Evolutionary conservation across 2,797 vertebrate genomes (phyloP).

Genomic region (Antrozous pallidus): DNA sequence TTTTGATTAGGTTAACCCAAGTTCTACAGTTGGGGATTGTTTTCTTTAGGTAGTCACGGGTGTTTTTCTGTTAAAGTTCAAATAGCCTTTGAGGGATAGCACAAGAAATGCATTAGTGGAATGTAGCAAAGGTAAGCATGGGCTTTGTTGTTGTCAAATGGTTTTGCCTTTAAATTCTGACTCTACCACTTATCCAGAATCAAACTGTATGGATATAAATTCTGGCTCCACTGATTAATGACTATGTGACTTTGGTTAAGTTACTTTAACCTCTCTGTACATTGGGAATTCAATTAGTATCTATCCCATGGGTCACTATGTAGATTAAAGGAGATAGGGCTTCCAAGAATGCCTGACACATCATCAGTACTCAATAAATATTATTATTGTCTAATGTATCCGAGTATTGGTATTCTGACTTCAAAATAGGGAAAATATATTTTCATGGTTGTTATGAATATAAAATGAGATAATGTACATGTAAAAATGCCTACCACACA

Average conservation of each 20-base stretch:
- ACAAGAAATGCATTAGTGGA: not conserved
- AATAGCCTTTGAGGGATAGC: not conserved
- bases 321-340: not conserved
- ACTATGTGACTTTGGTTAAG: not conserved
- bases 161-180: slow-evolving; percentile 9
- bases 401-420: not conserved
- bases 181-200: not conserved
- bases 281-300: not conserved
- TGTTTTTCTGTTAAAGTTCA: not conserved
- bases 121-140: not conserved
- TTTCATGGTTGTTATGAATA: not conserved
- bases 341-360: not conserved
- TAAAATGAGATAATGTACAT: not conserved
- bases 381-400: slow-evolving; percentile 17
- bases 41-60: not conserved
- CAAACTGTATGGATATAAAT: not conserved
- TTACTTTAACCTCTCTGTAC: not conserved
- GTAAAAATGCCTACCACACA: not conserved
- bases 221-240: not conserved
- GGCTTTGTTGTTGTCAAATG: not conserved
- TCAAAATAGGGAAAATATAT: slow-evolving; percentile 3
- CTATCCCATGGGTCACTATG: not conserved
- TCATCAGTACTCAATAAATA: not conserved
- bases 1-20: not conserved
- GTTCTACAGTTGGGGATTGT: not conserved